These are phyloP conservation scores for Gadus chalcogrammus DNA, from an alignment of 2,113 vertebrate species.

Conservation along the genomic window DNA sequence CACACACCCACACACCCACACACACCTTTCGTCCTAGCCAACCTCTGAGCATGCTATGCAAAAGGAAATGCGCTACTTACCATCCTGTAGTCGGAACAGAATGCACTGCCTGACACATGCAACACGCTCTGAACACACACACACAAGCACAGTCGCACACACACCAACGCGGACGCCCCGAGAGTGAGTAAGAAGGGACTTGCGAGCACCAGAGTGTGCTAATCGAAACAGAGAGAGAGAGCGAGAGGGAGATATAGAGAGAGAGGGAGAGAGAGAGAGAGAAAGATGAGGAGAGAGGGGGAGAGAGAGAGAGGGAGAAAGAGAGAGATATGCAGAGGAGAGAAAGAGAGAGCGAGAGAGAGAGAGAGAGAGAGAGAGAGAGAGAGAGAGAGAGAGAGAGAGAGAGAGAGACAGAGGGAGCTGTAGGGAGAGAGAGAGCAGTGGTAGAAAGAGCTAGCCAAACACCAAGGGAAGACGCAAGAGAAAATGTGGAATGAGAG, in stretches of 20 bases:
- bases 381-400: slow-evolving; percentile 27
- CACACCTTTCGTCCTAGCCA: slow-evolving; percentile 41
- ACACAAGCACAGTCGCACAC: slow-evolving; percentile 14
- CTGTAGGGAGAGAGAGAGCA: slow-evolving; percentile 22
- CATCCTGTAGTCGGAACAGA: slow-evolving; percentile 68
- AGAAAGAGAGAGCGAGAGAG: slow-evolving; percentile 23
- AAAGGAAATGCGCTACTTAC: slow-evolving; percentile 64
- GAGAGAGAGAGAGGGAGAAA: slow-evolving; percentile 23
- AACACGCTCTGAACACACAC: slow-evolving; percentile 24
- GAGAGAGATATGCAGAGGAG: slow-evolving; percentile 1
- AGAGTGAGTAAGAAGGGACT: slow-evolving; percentile 9
- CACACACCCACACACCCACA: slow-evolving; percentile 11
- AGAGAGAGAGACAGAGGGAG: slow-evolving; percentile 25
- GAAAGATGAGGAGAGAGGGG: slow-evolving; percentile 6
- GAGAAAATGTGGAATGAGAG: slow-evolving; percentile 3
- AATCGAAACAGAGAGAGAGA: slow-evolving; percentile 15
- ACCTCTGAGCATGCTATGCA: slow-evolving; percentile 37
- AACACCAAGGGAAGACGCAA: neutral
- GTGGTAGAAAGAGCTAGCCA: slow-evolving; percentile 7
- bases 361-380: slow-evolving; percentile 28
- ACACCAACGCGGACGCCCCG: slow-evolving; percentile 23
- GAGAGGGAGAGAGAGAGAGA: slow-evolving; percentile 22
- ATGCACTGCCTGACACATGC: slow-evolving; percentile 61
- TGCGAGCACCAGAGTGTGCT: slow-evolving; percentile 16
- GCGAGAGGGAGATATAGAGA: slow-evolving; percentile 8